Evolutionary conservation across 2,113 vertebrate species (phyloP).

Genomic region (Cricetomys ansorgei): DNA sequence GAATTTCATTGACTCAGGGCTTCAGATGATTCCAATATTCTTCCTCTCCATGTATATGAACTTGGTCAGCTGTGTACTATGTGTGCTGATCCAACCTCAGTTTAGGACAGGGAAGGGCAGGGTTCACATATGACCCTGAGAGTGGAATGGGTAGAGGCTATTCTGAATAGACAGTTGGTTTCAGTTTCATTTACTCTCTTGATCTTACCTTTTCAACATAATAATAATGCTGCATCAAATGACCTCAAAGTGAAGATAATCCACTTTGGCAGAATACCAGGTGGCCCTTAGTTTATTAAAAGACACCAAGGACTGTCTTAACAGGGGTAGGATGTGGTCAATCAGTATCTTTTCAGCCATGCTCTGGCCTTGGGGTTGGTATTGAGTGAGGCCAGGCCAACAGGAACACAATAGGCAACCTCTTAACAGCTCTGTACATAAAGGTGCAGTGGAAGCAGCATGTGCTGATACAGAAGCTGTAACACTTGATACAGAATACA

Average conservation of each 20-base stretch:
- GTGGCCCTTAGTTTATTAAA: neutral
- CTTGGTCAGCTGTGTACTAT: too few relatives aligned
- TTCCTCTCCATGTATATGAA: neutral
- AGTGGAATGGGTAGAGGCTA: neutral
- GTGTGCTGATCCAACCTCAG: neutral
- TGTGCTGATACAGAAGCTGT: neutral
- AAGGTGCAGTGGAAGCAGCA: neutral
- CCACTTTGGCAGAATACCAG: neutral
- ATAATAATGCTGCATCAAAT: too few relatives aligned
- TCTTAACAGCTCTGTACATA: too few relatives aligned
- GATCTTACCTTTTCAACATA: too few relatives aligned
- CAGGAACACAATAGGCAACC: neutral
- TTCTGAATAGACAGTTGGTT: neutral
- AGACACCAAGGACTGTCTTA: neutral
- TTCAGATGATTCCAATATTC: neutral
- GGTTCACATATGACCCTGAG: rapidly evolving
- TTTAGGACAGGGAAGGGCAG: neutral
- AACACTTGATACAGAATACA: neutral
- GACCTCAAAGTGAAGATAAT: neutral
- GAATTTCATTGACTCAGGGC: neutral
- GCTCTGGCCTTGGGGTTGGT: neutral
- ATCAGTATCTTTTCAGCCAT: neutral
- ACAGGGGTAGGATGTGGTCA: neutral
- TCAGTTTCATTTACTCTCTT: neutral
- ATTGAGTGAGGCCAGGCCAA: neutral